phyloP scores from a whole-genome alignment of 2,888 invertebrate species.

The Pharmacophagus antenor region DNA sequence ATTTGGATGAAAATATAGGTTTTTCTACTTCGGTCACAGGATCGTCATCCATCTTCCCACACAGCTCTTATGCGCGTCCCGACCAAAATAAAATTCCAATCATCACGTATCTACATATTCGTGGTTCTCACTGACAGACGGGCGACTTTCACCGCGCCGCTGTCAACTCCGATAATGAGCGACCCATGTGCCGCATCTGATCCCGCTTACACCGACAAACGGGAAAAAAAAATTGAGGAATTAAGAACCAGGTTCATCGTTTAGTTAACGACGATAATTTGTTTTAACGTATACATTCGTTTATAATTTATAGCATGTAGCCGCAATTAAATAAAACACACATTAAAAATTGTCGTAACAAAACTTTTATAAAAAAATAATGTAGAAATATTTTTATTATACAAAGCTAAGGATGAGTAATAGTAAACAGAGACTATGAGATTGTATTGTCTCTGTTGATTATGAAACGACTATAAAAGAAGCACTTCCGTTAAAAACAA shows the following conservation, averaged over 20 bases:
- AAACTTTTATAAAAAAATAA: no score
- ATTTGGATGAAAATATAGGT: neutral
- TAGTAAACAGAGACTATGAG: no score
- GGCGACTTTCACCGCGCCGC: slow-evolving; percentile 26
- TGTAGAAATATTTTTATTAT: no score
- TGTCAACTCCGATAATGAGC: slow-evolving; percentile 54
- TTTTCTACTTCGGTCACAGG: neutral
- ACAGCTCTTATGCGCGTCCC: slow-evolving; percentile 1
- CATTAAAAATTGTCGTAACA: no score
- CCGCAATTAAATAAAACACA: no score
- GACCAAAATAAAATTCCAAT: slow-evolving; percentile 26
- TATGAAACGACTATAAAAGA: no score
- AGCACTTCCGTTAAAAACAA: no score
- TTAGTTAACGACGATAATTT: neutral
- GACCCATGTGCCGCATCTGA: slow-evolving; percentile 47
- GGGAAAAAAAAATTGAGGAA: slow-evolving; percentile 38
- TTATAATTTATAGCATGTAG: no score
- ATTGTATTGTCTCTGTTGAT: no score
- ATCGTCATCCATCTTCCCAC: slow-evolving; percentile 5
- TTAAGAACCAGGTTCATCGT: neutral
- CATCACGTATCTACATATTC: slow-evolving; percentile 15
- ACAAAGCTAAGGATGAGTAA: no score
- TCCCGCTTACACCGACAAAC: slow-evolving; percentile 37
- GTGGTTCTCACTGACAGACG: slow-evolving; percentile 17
- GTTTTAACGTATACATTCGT: no score